Conservation (phyloP, 1,140 invertebrate species). For the Hetaerina americana region DNA sequence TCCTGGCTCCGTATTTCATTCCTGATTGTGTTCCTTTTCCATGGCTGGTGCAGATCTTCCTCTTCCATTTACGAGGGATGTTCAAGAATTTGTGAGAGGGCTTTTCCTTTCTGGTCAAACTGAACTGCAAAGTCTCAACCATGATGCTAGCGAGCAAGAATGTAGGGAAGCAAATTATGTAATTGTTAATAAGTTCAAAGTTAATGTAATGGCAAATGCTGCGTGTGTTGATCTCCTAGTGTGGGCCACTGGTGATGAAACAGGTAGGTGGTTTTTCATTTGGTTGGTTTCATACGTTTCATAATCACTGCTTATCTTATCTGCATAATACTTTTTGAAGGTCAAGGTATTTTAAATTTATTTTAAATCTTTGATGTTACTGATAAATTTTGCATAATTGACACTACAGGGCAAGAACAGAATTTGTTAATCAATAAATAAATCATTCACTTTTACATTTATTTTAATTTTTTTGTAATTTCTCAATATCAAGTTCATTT, state of each 20-base stretch:
- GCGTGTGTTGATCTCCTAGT: conserved; percentile 94
- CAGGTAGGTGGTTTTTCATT: conserved; percentile 47
- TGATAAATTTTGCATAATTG: neutral
- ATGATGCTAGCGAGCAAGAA: conserved; percentile 67
- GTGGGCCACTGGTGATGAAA: conserved; percentile 94
- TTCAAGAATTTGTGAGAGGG: conserved; percentile 79
- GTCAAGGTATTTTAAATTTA: conserved; percentile 1
- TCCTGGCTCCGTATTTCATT: too few relatives aligned
- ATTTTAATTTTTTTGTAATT: too few relatives aligned
- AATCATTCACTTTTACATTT: too few relatives aligned
- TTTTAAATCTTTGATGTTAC: neutral
- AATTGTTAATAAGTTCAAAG: conserved; percentile 80
- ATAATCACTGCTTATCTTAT: too few relatives aligned
- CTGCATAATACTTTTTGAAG: too few relatives aligned
- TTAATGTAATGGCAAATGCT: conserved; percentile 93
- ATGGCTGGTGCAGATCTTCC: conserved; percentile 67
- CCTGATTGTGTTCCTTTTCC: too few relatives aligned
- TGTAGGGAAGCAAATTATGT: conserved; percentile 62
- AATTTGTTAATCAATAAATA: too few relatives aligned
- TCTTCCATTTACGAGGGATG: conserved; percentile 80
- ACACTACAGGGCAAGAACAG: too few relatives aligned
- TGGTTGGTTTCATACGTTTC: neutral
- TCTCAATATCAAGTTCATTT: too few relatives aligned
- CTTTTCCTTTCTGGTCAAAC: conserved; percentile 86
- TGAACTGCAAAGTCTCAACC: conserved; percentile 70